A percentile compares a stretch with the other conserved stretches of the same genome.
Evolutionary conservation across 2,888 invertebrate genomes (phyloP).

Genomic region (Ryuthela nishihirai): DNA sequence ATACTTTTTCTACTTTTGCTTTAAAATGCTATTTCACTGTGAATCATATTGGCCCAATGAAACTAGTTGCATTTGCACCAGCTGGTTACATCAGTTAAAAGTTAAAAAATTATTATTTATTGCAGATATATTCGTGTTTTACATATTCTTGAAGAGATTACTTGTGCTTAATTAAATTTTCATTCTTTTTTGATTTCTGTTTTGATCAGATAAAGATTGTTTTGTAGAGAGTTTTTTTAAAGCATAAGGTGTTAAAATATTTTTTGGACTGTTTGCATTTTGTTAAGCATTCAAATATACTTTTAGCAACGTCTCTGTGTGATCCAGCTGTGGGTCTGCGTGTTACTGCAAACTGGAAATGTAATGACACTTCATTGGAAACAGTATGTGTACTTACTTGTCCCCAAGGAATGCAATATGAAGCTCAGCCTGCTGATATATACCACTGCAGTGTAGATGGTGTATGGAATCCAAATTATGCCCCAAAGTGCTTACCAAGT

Average conservation of each 20-base stretch:
- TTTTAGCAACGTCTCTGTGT: slow-evolving; percentile 60
- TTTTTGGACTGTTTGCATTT: not conserved
- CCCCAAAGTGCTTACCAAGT: slow-evolving; percentile 63
- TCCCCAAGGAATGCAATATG: slow-evolving; percentile 62
- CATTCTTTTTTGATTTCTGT: too few relatives aligned
- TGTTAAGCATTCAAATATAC: not conserved
- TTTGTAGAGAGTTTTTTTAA: not conserved
- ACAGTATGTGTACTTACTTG: slow-evolving; percentile 64
- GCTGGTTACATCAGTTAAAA: too few relatives aligned
- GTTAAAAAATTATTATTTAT: too few relatives aligned
- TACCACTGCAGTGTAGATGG: slow-evolving; percentile 69
- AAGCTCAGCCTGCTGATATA: slow-evolving; percentile 58
- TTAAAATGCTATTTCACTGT: too few relatives aligned
- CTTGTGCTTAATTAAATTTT: too few relatives aligned
- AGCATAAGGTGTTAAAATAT: not conserved
- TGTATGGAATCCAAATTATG: slow-evolving; percentile 62
- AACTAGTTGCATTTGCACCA: too few relatives aligned
- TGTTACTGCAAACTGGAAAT: slow-evolving; percentile 74
- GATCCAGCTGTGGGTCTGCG: slow-evolving; percentile 59
- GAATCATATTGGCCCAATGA: too few relatives aligned
- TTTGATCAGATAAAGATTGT: too few relatives aligned
- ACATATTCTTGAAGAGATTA: too few relatives aligned
- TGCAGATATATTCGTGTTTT: too few relatives aligned
- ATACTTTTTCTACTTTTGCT: too few relatives aligned
- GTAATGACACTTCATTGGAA: slow-evolving; percentile 59